phyloP scores from a whole-genome alignment of 1,140 invertebrate genomes.

The Phymastichus coffea region DNA sequence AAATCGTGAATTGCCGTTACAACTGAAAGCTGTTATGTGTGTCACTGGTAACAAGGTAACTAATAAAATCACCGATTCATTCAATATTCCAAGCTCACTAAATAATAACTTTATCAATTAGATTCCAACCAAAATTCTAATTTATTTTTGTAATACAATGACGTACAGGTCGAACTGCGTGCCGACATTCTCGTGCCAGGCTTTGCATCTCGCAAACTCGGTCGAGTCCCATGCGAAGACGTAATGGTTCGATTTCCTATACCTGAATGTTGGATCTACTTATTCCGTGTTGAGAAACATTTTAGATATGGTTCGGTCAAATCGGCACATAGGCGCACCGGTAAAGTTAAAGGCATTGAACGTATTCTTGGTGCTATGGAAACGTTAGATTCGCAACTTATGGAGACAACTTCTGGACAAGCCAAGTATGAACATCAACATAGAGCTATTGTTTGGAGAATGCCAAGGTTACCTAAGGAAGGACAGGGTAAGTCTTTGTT shows the following conservation, averaged over 20 bases:
- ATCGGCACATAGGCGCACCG: conserved; percentile 89
- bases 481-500: conserved; percentile 93
- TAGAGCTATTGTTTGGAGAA: conserved; percentile 96
- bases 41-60: conserved; percentile 78
- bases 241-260: conserved; percentile 96
- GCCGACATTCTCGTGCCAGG: conserved; percentile 95
- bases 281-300: conserved; percentile 97
- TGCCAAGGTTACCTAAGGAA: conserved; percentile 92
- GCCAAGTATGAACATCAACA: conserved; percentile 99
- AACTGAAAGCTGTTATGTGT: conserved; percentile 85
- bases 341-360: conserved; percentile 92
- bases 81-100: background rate
- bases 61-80: background rate
- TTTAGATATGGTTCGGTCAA: conserved; percentile 99
- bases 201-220: conserved; percentile 90
- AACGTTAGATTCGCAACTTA: conserved; percentile 86
- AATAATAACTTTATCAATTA: background rate
- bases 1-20: conserved; percentile 95
- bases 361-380: conserved; percentile 91
- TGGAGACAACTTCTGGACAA: conserved; percentile 96
- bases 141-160: background rate
- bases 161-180: conserved; percentile 78
- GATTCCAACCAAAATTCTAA: background rate
- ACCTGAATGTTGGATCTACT: conserved; percentile 98
- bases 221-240: conserved; percentile 96